Evolutionary conservation across 2,113 vertebrate species (phyloP).

Genomic region (Ancistrus triradiatus): DNA sequence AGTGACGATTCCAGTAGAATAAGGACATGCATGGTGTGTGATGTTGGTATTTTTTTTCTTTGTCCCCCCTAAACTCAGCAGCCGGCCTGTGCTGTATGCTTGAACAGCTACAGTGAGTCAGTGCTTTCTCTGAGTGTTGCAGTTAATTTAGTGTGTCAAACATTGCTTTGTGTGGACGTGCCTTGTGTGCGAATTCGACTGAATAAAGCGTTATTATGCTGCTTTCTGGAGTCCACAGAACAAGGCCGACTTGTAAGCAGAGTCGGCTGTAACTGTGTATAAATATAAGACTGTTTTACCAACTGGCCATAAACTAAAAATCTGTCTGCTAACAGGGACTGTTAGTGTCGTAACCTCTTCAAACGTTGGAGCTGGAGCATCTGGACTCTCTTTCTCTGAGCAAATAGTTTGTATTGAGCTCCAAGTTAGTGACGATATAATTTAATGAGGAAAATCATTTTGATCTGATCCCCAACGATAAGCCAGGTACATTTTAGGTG

Average conservation of each 20-base stretch:
- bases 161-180: slow-evolving; percentile 9
- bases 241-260: not conserved
- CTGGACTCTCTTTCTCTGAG: too few relatives aligned
- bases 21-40: slow-evolving; percentile 9
- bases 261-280: not conserved
- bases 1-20: slow-evolving; percentile 23
- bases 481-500: too few relatives aligned
- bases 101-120: slow-evolving; percentile 11
- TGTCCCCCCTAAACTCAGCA: not conserved
- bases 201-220: slow-evolving; percentile 12
- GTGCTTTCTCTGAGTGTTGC: slow-evolving; percentile 9
- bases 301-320: too few relatives aligned
- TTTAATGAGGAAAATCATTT: too few relatives aligned
- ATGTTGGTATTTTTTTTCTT: slow-evolving; percentile 27
- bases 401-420: too few relatives aligned
- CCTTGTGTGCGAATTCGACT: slow-evolving; percentile 9
- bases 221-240: not conserved
- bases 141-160: slow-evolving; percentile 32
- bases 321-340: too few relatives aligned
- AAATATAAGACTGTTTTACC: too few relatives aligned
- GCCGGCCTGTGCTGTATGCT: slow-evolving; percentile 14
- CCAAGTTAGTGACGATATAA: too few relatives aligned
- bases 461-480: too few relatives aligned
- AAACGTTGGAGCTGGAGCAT: too few relatives aligned
- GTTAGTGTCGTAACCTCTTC: too few relatives aligned